These are phyloP conservation scores for Drosophila rubida DNA, from an alignment of 2,888 invertebrate genomes.

Conservation along the genomic window DNA sequence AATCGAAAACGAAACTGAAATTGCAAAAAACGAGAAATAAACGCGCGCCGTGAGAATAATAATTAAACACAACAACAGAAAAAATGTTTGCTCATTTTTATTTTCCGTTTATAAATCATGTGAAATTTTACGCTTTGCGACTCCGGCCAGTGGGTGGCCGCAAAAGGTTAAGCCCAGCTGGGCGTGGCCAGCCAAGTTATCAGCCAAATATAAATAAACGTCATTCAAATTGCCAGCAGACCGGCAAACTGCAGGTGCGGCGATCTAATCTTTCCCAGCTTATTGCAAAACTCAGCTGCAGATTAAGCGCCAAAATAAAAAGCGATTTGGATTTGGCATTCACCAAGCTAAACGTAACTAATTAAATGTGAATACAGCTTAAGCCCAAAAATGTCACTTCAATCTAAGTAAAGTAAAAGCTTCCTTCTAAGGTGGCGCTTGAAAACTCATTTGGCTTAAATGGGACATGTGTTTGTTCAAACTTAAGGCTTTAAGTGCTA, in stretches of 20 bases:
- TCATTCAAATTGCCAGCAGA: conserved; percentile 45
- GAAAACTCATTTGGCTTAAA: conserved; percentile 5
- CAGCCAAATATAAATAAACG: conserved; percentile 30
- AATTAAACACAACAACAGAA: too few species aligned
- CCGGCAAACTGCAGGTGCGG: conserved; percentile 45
- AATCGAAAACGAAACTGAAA: conserved; percentile 72
- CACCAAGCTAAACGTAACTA: conserved; percentile 45
- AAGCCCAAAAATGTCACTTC: conserved; percentile 47
- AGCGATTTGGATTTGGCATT: conserved; percentile 33
- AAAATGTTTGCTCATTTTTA: conserved; percentile 28
- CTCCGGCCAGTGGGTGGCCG: conserved; percentile 58
- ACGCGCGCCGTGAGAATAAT: conserved; percentile 72
- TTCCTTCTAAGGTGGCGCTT: background rate
- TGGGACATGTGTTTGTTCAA: background rate
- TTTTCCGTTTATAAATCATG: conserved; percentile 31
- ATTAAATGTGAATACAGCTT: conserved; percentile 38
- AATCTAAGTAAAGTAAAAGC: conserved; percentile 7
- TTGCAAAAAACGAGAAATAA: conserved; percentile 42
- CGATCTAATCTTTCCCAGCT: conserved; percentile 49
- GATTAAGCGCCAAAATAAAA: conserved; percentile 33
- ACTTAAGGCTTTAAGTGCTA: background rate
- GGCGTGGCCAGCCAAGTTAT: conserved; percentile 46
- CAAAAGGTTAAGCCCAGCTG: conserved; percentile 46
- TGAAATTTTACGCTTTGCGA: conserved; percentile 43
- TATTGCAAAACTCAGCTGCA: conserved; percentile 42